Conservation (phyloP, 2,113 vertebrate genomes). For the Oreotrochilus melanogaster region DNA sequence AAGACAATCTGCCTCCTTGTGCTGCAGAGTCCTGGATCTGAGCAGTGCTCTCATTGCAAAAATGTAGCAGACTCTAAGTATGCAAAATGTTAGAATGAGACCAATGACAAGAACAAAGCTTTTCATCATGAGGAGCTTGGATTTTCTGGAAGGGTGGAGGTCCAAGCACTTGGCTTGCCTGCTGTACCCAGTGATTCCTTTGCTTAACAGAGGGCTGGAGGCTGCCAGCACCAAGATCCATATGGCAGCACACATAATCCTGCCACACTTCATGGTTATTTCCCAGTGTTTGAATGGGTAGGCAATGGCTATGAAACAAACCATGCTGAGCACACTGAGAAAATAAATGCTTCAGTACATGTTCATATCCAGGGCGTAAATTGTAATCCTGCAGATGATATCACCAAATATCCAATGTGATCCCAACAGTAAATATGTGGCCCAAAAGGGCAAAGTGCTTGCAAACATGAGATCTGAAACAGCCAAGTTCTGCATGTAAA, state of each 20-base stretch:
- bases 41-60: constrained; percentile 74
- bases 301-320: constrained; percentile 77
- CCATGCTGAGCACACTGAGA: constrained; percentile 75
- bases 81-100: constrained; percentile 76
- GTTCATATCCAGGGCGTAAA: constrained; percentile 80
- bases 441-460: constrained; percentile 79
- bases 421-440: constrained; percentile 74
- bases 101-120: constrained; percentile 64
- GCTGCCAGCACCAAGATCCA: constrained; percentile 73
- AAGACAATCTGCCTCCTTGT: not conserved
- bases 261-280: constrained; percentile 48
- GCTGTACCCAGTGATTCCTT: not conserved
- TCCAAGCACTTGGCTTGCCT: constrained; percentile 72
- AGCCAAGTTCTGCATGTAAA: constrained; percentile 83
- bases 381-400: constrained; percentile 75
- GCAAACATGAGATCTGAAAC: constrained; percentile 81
- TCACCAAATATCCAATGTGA: constrained; percentile 79
- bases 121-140: constrained; percentile 66
- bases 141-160: not conserved
- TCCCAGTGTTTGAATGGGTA: constrained; percentile 64
- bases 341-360: constrained; percentile 87
- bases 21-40: not conserved
- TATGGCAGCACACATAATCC: constrained; percentile 58
- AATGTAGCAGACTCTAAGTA: constrained; percentile 77
- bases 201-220: constrained; percentile 28